These are phyloP conservation scores for Cebus imitator DNA, from an alignment of 2,113 vertebrate species.

Conservation along the genomic window DNA sequence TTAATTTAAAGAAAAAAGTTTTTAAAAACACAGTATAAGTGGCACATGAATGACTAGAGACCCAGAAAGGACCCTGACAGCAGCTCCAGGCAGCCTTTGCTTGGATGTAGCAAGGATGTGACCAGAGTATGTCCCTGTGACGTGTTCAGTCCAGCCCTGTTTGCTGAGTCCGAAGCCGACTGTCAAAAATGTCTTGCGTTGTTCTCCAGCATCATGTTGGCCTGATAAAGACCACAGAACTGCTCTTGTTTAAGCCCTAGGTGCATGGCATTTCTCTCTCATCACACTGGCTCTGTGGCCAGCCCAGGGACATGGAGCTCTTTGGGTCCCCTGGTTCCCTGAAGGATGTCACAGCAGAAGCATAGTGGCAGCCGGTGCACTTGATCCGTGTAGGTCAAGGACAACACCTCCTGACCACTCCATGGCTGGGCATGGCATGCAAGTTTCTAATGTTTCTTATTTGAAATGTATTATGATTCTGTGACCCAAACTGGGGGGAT, in stretches of 20 bases:
- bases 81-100: not conserved
- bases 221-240: not conserved
- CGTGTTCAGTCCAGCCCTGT: not conserved
- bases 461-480: not conserved
- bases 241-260: not conserved
- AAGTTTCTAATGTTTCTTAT: not conserved
- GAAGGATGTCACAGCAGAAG: not conserved
- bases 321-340: not conserved
- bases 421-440: accelerated
- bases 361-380: accelerated
- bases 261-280: not conserved
- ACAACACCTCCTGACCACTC: not conserved
- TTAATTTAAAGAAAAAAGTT: not conserved
- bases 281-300: not conserved
- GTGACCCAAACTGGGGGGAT: not conserved
- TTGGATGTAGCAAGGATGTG: not conserved
- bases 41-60: not conserved
- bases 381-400: not conserved
- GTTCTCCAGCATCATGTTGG: not conserved
- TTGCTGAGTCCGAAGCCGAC: not conserved
- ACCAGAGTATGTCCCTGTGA: not conserved
- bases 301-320: not conserved
- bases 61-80: not conserved
- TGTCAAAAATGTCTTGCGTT: not conserved
- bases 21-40: not conserved